phyloP scores from a whole-genome alignment of 1,140 invertebrate species.

The Vanessa atalanta region DNA sequence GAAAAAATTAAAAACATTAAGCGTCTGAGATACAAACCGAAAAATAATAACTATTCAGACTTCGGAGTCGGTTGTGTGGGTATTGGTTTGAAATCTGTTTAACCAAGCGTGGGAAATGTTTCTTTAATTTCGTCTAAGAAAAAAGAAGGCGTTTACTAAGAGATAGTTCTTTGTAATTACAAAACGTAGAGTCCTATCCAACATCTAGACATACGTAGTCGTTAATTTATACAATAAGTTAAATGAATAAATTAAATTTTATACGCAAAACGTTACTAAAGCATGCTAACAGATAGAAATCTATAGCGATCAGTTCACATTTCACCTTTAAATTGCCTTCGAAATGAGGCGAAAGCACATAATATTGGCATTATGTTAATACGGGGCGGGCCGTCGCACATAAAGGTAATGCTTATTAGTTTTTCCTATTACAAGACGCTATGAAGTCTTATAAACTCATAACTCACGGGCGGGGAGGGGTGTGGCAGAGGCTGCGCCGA shows the following conservation, averaged over 20 bases:
- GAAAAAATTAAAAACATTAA: conserved; percentile 80
- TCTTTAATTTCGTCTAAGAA: conserved; percentile 17
- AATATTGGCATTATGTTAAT: conserved; percentile 2
- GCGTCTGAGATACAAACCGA: conserved; percentile 58
- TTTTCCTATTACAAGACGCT: conserved; percentile 25
- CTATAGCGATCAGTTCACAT: neutral
- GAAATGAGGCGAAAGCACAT: neutral
- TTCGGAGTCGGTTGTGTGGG: conserved; percentile 27
- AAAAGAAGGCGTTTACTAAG: conserved; percentile 18
- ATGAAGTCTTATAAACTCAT: conserved; percentile 56
- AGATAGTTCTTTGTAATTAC: neutral
- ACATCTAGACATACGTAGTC: too few species aligned
- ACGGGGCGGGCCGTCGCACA: conserved; percentile 5
- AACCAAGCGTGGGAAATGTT: conserved; percentile 30
- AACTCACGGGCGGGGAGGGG: conserved; percentile 70
- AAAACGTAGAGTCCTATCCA: too few species aligned
- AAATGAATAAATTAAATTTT: too few species aligned
- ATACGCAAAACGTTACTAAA: too few species aligned
- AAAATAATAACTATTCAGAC: conserved; percentile 45
- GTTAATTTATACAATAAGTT: too few species aligned
- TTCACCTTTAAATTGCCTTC: neutral
- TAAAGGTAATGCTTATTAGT: conserved; percentile 14
- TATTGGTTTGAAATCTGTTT: conserved; percentile 28
- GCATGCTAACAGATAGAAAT: neutral
- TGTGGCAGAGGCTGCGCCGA: conserved; percentile 59